Evolutionary conservation across 1,140 invertebrate genomes (phyloP).

Genomic region (Oedothorax gibbosus): DNA sequence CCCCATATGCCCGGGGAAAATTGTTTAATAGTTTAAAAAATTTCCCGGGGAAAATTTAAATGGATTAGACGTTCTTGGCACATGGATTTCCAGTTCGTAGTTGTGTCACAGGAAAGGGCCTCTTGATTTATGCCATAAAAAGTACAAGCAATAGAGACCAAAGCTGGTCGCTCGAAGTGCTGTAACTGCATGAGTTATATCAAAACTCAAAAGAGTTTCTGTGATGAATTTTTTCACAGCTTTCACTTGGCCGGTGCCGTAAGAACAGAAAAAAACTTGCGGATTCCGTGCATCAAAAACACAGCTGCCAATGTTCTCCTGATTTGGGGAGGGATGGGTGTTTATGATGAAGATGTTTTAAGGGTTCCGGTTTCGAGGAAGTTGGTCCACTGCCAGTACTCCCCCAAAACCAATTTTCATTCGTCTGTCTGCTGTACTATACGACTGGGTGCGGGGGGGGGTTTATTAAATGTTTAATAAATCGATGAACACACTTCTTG

Average conservation of each 20-base stretch:
- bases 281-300: neutral
- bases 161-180: neutral
- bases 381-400: neutral
- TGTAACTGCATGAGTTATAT: neutral
- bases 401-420: constrained; percentile 3
- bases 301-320: neutral
- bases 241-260: neutral
- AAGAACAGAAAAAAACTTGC: constrained; percentile 6
- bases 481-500: constrained; percentile 13
- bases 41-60: neutral
- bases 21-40: neutral
- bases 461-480: constrained; percentile 5
- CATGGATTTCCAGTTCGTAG: too few species aligned
- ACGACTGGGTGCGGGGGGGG: too few species aligned
- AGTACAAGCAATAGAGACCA: too few species aligned
- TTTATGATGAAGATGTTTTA: neutral
- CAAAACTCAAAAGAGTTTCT: neutral
- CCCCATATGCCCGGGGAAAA: neutral
- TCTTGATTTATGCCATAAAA: too few species aligned
- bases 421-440: neutral
- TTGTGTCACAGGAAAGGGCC: too few species aligned
- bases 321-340: neutral
- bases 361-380: neutral
- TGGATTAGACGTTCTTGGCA: neutral
- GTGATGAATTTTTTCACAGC: neutral